Conservation (phyloP, 2,113 vertebrate species). For the Globicephala melas region DNA sequence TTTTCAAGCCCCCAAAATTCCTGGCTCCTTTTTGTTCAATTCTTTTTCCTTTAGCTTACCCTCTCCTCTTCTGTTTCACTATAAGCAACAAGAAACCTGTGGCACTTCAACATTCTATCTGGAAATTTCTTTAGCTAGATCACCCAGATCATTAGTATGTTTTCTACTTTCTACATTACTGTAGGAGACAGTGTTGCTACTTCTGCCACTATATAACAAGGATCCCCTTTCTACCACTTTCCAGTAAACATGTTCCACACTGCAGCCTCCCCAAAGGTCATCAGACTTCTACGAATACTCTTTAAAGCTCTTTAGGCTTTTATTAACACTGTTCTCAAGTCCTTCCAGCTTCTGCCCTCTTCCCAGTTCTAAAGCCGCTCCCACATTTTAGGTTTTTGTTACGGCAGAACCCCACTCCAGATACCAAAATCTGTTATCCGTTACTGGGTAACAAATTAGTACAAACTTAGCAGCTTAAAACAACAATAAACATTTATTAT, state of each 20-base stretch:
- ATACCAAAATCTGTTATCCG: constrained; percentile 5
- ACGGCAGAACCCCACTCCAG: neutral
- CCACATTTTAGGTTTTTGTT: neutral
- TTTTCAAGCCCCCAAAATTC: neutral
- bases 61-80: neutral
- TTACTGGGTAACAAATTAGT: constrained; percentile 33
- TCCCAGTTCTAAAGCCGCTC: neutral
- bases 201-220: neutral
- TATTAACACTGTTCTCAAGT: neutral
- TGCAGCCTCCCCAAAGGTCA: neutral
- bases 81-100: neutral
- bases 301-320: neutral
- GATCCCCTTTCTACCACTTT: neutral
- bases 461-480: constrained; percentile 13
- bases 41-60: neutral
- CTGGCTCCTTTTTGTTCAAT: neutral
- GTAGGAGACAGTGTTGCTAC: neutral
- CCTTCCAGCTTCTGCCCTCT: neutral
- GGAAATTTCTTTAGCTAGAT: neutral
- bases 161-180: neutral
- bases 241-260: neutral
- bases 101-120: neutral
- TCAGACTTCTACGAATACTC: neutral
- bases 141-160: neutral
- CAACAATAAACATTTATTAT: constrained; percentile 23